A percentile compares a stretch with the other conserved stretches of the same genome.
Evolutionary conservation across 1,140 invertebrate species (phyloP).

Genomic region (Pogonus chalceus): DNA sequence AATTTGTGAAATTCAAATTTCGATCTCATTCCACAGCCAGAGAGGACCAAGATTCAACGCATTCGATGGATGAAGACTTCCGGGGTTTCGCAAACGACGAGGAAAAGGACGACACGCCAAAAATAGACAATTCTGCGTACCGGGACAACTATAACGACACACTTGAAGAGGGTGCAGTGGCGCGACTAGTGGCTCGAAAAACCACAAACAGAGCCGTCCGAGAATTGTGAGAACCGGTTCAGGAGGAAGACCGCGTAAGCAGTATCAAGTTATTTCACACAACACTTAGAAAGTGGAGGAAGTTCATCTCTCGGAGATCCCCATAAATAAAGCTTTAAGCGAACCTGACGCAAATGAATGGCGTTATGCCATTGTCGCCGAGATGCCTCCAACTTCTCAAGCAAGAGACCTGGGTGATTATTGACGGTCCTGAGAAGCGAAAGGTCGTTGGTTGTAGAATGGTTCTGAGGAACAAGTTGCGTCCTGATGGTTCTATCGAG

Average conservation of each 20-base stretch:
- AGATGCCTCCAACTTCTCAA: not conserved
- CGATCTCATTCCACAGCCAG: not conserved
- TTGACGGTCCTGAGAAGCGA: not conserved
- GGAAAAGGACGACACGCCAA: not conserved
- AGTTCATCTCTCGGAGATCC: not conserved
- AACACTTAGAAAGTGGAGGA: not conserved
- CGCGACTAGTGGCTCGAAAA: not conserved
- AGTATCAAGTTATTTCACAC: not conserved
- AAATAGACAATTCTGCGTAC: not conserved
- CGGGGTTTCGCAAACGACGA: not conserved
- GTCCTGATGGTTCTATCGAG: not conserved
- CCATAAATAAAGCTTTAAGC: not conserved
- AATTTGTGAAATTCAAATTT: not conserved
- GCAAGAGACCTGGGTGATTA: not conserved
- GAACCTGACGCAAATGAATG: slow-evolving; percentile 10
- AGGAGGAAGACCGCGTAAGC: not conserved
- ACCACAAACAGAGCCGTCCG: too few species aligned
- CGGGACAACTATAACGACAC: not conserved
- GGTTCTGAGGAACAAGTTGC: not conserved
- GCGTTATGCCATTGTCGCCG: not conserved
- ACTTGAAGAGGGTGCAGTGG: not conserved
- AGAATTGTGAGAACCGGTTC: not conserved
- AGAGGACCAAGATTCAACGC: not conserved
- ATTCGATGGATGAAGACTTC: not conserved
- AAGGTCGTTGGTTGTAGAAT: slow-evolving; percentile 17